Evolutionary conservation across 2,888 invertebrate species (phyloP).

Genomic region (Acrocyrtus sp.): DNA sequence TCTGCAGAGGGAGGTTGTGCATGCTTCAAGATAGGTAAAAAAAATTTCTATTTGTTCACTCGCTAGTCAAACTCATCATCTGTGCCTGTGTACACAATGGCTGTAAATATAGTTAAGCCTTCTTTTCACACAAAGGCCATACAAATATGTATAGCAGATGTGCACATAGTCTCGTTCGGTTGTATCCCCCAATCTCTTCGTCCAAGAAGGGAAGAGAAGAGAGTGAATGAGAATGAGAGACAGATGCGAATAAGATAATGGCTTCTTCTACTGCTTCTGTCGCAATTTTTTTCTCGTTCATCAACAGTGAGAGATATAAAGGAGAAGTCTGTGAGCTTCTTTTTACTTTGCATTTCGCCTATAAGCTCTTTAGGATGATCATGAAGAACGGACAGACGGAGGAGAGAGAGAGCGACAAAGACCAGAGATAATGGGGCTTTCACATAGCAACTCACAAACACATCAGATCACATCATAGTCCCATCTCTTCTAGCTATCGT

Average conservation of each 20-base stretch:
- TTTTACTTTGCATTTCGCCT: no score
- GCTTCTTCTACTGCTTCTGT: constrained; percentile 26
- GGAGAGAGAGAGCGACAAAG: constrained; percentile 25
- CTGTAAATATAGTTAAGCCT: no score
- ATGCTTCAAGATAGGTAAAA: no score
- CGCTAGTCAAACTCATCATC: no score
- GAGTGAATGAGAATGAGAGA: constrained; percentile 13
- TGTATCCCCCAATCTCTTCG: no score
- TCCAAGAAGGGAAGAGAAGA: no score
- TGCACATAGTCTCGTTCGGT: constrained; percentile 1
- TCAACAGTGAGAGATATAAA: background rate
- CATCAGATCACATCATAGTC: constrained; percentile 6
- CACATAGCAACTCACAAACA: constrained; percentile 48
- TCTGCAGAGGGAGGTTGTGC: no score
- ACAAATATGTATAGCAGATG: background rate
- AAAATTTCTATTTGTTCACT: no score
- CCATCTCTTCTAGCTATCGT: background rate
- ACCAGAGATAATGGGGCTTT: constrained; percentile 38
- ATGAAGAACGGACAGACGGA: background rate
- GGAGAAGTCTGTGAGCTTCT: no score
- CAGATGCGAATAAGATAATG: constrained; percentile 26
- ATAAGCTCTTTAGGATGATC: background rate
- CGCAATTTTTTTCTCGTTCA: constrained; percentile 31
- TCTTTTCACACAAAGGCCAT: no score
- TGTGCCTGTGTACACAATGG: no score